These are phyloP conservation scores for Octopus sinensis DNA, from an alignment of 1,140 invertebrate species.

Conservation along the genomic window DNA sequence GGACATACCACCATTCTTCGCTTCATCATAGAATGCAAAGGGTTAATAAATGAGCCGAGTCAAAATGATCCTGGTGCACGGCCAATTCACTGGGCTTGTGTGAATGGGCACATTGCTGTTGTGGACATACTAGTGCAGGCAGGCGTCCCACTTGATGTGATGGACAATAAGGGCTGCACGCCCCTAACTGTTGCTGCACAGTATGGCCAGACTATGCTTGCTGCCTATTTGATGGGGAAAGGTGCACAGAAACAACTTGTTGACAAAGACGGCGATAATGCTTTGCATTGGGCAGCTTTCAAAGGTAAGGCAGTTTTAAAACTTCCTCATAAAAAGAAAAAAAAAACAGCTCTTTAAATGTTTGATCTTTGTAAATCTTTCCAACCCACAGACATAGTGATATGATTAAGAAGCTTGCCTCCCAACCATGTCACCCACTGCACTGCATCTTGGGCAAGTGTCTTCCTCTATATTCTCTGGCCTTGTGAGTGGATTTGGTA, in stretches of 20 bases:
- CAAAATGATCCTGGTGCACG: conserved; percentile 81
- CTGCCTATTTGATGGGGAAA: conserved; percentile 83
- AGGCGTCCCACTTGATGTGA: conserved; percentile 83
- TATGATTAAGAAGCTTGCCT: no score
- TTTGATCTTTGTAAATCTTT: no score
- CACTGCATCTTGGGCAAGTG: no score
- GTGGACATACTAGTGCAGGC: conserved; percentile 76
- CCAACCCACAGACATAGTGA: no score
- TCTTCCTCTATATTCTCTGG: no score
- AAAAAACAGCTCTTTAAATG: no score
- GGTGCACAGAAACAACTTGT: conserved; percentile 78
- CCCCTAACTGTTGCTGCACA: conserved; percentile 88
- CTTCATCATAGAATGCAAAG: conserved; percentile 76
- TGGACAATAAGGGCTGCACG: conserved; percentile 85
- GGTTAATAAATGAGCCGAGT: conserved; percentile 80
- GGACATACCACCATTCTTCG: conserved; percentile 63
- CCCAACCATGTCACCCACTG: no score
- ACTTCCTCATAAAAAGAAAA: no score
- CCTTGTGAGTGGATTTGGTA: no score
- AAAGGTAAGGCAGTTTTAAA: conserved; percentile 62
- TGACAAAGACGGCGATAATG: conserved; percentile 88
- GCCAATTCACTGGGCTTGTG: conserved; percentile 89
- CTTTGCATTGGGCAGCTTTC: conserved; percentile 88
- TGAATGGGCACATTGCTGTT: conserved; percentile 76
- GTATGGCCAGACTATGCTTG: conserved; percentile 85